Percentiles rank a stretch among this genome's conserved stretches.
These are phyloP conservation scores for Scytalopus superciliaris DNA, from an alignment of 2,113 vertebrate genomes.

Conservation along the genomic window DNA sequence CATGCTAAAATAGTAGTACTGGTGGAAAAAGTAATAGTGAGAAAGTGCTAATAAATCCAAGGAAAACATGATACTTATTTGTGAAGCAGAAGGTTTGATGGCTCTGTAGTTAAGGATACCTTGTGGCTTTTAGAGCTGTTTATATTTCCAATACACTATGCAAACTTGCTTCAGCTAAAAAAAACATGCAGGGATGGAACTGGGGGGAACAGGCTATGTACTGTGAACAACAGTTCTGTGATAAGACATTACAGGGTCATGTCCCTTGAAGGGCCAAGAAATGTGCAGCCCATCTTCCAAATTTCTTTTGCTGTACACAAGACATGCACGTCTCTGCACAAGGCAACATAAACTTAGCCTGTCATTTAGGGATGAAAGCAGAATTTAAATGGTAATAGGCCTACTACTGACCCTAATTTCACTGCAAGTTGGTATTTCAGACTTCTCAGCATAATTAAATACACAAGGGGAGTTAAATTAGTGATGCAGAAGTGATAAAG, in stretches of 20 bases:
- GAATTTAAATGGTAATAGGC: background rate
- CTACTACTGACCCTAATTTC: background rate
- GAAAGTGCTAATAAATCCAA: conserved; percentile 49
- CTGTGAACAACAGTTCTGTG: background rate
- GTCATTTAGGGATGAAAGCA: background rate
- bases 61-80: conserved; percentile 38
- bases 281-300: background rate
- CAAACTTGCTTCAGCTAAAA: conserved; percentile 37
- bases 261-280: background rate
- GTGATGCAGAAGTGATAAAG: background rate
- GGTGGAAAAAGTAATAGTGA: conserved; percentile 27
- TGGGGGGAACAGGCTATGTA: background rate
- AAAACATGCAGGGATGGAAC: background rate
- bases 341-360: background rate
- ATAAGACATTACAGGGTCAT: background rate
- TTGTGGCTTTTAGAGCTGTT: conserved; percentile 33
- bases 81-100: conserved; percentile 23
- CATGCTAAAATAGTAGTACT: conserved; percentile 11
- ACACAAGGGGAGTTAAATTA: background rate
- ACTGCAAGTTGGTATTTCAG: background rate
- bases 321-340: background rate
- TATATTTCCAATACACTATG: conserved; percentile 46
- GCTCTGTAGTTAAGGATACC: background rate
- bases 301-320: background rate
- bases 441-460: background rate